Evolutionary conservation across 2,888 invertebrate species (phyloP).

Genomic region (Tupiocoris notatus): DNA sequence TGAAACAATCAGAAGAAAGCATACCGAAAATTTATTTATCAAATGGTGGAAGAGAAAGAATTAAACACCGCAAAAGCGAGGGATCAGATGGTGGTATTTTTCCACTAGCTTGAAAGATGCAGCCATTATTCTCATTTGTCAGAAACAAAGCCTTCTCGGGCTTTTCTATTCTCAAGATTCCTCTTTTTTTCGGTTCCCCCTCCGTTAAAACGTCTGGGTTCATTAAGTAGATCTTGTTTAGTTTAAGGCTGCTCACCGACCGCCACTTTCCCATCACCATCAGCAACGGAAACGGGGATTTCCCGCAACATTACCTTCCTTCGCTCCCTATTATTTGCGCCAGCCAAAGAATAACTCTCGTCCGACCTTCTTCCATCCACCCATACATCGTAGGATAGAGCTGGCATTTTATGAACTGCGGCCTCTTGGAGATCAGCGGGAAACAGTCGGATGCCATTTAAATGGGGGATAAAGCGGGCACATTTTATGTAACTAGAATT

Average conservation of each 20-base stretch:
- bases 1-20: too few species aligned
- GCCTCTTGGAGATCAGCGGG: neutral
- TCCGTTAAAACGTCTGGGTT: constrained; percentile 25
- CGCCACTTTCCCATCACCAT: neutral
- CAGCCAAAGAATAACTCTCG: neutral
- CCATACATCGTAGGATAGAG: neutral
- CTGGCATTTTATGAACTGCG: neutral
- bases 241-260: constrained; percentile 10
- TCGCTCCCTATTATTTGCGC: constrained; percentile 5
- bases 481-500: too few species aligned
- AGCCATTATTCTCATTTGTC: constrained; percentile 34
- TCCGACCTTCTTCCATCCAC: neutral
- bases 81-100: neutral
- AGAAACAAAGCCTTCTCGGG: constrained; percentile 17
- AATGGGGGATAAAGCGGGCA: too few species aligned
- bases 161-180: constrained; percentile 21
- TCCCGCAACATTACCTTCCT: constrained; percentile 36
- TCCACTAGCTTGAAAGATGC: constrained; percentile 15
- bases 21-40: too few species aligned
- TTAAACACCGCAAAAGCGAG: neutral
- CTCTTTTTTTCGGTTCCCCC: neutral
- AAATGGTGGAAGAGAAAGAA: neutral
- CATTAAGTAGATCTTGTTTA: constrained; percentile 37
- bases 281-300: constrained; percentile 4
- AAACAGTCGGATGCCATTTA: too few species aligned